These are phyloP conservation scores for Hemicentrotus pulcherrimus DNA, from an alignment of 35 echinoderm and acorn worm species.

Conservation along the genomic window DNA sequence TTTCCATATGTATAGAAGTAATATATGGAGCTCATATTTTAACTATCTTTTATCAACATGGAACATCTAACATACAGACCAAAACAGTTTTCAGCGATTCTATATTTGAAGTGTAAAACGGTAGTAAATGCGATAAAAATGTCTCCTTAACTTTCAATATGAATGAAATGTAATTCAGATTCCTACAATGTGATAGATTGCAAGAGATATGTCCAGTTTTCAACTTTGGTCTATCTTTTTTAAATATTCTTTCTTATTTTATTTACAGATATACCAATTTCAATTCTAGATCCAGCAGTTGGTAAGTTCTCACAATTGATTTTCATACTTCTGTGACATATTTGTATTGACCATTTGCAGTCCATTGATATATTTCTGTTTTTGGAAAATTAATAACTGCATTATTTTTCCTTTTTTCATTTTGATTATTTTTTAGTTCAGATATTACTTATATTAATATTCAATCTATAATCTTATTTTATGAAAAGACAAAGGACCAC, in stretches of 20 bases:
- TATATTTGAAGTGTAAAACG: too few species aligned
- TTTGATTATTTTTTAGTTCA: background rate
- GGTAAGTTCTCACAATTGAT: background rate
- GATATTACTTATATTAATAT: background rate
- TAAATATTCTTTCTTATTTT: background rate
- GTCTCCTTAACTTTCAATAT: too few species aligned
- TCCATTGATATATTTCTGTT: background rate
- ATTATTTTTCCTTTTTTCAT: background rate
- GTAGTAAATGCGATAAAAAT: too few species aligned
- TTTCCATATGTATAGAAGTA: too few species aligned
- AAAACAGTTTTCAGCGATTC: too few species aligned
- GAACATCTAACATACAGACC: too few species aligned
- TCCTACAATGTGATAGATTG: background rate
- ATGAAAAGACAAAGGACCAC: too few species aligned
- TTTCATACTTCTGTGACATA: too few species aligned
- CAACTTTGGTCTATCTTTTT: background rate
- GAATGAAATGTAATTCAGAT: background rate
- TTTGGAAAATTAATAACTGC: background rate
- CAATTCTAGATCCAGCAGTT: background rate
- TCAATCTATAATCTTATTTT: background rate
- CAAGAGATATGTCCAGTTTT: background rate
- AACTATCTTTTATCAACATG: too few species aligned
- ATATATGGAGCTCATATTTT: too few species aligned
- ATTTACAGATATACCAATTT: background rate
- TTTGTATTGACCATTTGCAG: too few species aligned